phyloP scores from a whole-genome alignment of 2,888 invertebrate genomes.

The Plusia festucae region DNA sequence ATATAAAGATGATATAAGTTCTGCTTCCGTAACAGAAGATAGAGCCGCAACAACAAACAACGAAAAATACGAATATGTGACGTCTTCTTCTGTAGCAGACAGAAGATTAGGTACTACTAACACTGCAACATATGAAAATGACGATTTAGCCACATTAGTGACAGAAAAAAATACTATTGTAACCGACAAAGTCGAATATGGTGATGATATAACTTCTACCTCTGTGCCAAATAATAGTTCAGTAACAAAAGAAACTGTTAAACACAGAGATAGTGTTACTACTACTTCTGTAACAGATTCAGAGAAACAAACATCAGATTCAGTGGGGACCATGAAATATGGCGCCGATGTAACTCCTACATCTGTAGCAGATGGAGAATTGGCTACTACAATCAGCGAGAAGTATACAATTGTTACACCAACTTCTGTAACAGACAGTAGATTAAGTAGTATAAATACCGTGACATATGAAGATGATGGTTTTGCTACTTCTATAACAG shows the following conservation, averaged over 20 bases:
- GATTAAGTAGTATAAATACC: neutral
- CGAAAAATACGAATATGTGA: neutral
- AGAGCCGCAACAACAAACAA: neutral
- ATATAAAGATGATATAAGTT: neutral
- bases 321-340: neutral
- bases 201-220: conserved; percentile 1
- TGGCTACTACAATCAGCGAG: neutral
- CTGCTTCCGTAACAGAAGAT: neutral
- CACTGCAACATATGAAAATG: neutral
- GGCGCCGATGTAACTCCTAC: neutral
- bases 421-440: neutral
- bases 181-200: neutral
- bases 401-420: neutral
- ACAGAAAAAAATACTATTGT: neutral
- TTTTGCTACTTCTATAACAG: neutral
- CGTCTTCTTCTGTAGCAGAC: neutral
- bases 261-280: neutral
- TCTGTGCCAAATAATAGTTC: neutral
- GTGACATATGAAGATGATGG: neutral
- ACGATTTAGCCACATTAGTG: neutral
- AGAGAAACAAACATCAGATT: neutral
- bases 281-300: neutral
- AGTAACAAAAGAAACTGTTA: neutral
- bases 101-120: neutral
- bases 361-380: neutral